Evolutionary conservation across 2,113 vertebrate species (phyloP).

Genomic region (Tragelaphus strepsiceros): DNA sequence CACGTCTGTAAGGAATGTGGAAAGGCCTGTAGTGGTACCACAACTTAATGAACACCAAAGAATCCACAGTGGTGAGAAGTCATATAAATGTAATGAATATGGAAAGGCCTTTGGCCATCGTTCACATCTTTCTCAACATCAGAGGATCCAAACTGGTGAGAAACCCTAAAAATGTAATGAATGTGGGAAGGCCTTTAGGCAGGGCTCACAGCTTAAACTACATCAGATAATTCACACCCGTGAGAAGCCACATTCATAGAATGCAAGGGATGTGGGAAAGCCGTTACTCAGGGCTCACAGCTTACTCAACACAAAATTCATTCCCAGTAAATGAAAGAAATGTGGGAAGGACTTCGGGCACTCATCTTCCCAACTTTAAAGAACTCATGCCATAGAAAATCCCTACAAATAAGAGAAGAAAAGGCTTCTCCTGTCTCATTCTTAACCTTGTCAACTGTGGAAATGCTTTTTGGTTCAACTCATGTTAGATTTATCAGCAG

Average conservation of each 20-base stretch:
- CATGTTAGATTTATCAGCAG: background rate
- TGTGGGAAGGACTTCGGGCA: background rate
- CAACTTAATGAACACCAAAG: background rate
- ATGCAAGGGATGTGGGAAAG: background rate
- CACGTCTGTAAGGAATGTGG: background rate
- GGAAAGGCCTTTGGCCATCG: background rate
- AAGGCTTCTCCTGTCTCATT: background rate
- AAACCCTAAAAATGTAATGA: background rate
- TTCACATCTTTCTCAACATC: background rate
- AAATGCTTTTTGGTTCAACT: background rate
- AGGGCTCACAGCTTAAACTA: background rate
- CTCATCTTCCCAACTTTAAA: background rate
- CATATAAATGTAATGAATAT: background rate
- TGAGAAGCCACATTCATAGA: background rate
- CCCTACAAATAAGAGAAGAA: background rate
- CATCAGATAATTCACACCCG: background rate
- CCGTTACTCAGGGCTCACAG: background rate
- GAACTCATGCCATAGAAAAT: background rate
- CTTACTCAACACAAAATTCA: background rate
- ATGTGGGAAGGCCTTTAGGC: background rate
- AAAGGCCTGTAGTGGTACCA: background rate
- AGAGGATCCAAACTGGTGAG: conserved; percentile 6
- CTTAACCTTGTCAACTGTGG: background rate
- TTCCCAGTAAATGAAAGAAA: background rate
- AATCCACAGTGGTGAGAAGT: conserved; percentile 19